Conservation (phyloP, 1,140 invertebrate genomes). For the Dinoponera quadriceps region DNA sequence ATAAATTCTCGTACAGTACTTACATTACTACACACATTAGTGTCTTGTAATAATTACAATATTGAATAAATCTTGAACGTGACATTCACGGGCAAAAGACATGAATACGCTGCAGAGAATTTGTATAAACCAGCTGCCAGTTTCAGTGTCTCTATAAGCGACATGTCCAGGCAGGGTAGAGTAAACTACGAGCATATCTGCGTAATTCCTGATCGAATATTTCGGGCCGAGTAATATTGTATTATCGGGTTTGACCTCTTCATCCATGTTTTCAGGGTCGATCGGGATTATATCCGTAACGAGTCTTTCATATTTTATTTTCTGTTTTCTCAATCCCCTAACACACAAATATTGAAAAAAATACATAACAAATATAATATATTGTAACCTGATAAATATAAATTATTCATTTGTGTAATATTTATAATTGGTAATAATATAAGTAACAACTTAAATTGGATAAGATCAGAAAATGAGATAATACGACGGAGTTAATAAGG, state of each 20-base stretch:
- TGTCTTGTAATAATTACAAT: conserved; percentile 82
- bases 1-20: not conserved
- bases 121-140: conserved; percentile 92
- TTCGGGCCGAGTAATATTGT: not conserved
- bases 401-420: not conserved
- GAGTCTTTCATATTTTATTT: conserved; percentile 46
- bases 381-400: not conserved
- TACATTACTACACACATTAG: conserved; percentile 36
- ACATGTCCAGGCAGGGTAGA: conserved; percentile 89
- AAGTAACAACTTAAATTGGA: not conserved
- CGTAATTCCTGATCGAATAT: conserved; percentile 80
- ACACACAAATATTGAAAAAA: conserved; percentile 5
- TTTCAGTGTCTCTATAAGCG: conserved; percentile 87
- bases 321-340: conserved; percentile 60
- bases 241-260: not conserved
- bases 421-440: not conserved
- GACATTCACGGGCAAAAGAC: conserved; percentile 87
- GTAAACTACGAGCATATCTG: conserved; percentile 89
- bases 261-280: conserved; percentile 5
- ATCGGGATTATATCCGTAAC: conserved; percentile 51
- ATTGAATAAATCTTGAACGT: conserved; percentile 89
- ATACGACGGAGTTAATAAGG: not conserved
- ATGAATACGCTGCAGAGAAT: conserved; percentile 91
- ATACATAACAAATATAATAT: conserved; percentile 18
- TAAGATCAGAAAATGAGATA: not conserved